Percentiles rank a stretch among this genome's conserved stretches.
Evolutionary conservation across 2,113 vertebrate species (phyloP).

Genomic region (Rhegmatorhina hoffmannsi): DNA sequence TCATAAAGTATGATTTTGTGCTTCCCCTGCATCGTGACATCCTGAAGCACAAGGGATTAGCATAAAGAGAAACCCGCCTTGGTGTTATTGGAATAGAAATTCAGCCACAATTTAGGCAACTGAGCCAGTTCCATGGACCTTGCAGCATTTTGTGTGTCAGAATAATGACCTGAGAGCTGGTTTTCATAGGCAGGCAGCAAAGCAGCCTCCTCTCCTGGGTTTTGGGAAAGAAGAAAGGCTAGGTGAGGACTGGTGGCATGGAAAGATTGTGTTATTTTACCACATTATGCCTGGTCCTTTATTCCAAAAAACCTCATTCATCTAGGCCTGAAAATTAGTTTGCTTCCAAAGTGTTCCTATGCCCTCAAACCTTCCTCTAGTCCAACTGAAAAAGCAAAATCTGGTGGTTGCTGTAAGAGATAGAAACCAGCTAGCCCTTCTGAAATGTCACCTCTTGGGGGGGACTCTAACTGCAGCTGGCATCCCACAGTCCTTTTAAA

Average conservation of each 20-base stretch:
- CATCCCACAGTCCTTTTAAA: neutral
- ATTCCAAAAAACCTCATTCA: neutral
- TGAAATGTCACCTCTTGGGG: neutral
- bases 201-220: neutral
- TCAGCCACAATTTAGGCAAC: neutral
- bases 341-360: fast-evolving
- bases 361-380: neutral
- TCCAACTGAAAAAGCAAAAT: neutral
- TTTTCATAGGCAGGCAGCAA: neutral
- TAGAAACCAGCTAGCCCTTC: neutral
- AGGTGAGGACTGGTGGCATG: neutral
- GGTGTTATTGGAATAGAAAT: neutral
- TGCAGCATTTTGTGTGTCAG: fast-evolving
- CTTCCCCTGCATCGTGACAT: constrained; percentile 8
- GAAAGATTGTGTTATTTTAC: neutral
- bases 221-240: neutral
- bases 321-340: neutral
- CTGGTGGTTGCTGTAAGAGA: neutral
- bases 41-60: constrained; percentile 11
- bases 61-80: neutral
- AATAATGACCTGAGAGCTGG: neutral
- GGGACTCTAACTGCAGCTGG: neutral
- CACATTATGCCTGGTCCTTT: neutral
- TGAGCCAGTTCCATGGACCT: neutral
- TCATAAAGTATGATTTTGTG: constrained; percentile 52